phyloP scores from a whole-genome alignment of 2,888 invertebrate genomes.

The Drosophila limbata region DNA sequence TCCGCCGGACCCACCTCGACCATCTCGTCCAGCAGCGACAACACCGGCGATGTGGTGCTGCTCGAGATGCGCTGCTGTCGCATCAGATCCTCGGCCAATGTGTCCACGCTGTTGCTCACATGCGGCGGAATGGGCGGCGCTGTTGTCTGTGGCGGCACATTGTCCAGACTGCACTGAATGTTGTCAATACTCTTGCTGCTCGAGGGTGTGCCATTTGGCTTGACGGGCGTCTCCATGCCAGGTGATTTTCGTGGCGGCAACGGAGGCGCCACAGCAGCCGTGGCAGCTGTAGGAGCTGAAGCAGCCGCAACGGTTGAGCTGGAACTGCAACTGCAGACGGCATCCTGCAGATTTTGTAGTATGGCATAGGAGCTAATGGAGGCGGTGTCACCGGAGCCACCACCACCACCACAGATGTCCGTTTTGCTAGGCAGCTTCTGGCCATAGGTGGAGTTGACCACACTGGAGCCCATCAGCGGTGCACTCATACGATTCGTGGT shows the following conservation, averaged over 20 bases:
- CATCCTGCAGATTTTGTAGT: conserved; percentile 81
- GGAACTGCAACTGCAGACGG: conserved; percentile 15
- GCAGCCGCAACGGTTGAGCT: conserved; percentile 40
- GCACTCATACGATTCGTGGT: conserved; percentile 85
- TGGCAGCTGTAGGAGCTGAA: conserved; percentile 8
- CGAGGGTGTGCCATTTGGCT: conserved; percentile 56
- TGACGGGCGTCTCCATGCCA: conserved; percentile 79
- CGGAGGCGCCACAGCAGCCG: conserved; percentile 85
- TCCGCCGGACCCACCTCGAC: conserved; percentile 91
- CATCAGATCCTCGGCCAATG: conserved; percentile 82
- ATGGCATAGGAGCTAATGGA: conserved; percentile 82
- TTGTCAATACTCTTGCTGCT: conserved; percentile 82
- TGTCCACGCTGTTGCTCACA: conserved; percentile 76
- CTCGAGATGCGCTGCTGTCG: conserved; percentile 79
- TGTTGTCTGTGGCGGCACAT: conserved; percentile 82
- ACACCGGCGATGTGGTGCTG: conserved; percentile 66
- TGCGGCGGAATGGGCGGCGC: conserved; percentile 85
- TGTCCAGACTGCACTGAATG: conserved; percentile 79
- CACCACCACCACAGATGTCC: conserved; percentile 58
- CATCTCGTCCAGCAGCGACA: conserved; percentile 84
- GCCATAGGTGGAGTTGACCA: conserved; percentile 69
- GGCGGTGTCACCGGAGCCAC: conserved; percentile 69
- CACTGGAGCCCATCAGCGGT: conserved; percentile 80
- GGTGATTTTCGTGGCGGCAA: conserved; percentile 87
- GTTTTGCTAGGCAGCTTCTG: conserved; percentile 69